phyloP scores from a whole-genome alignment of 2,888 invertebrate species.

The Pseudolycoriella hygida region DNA sequence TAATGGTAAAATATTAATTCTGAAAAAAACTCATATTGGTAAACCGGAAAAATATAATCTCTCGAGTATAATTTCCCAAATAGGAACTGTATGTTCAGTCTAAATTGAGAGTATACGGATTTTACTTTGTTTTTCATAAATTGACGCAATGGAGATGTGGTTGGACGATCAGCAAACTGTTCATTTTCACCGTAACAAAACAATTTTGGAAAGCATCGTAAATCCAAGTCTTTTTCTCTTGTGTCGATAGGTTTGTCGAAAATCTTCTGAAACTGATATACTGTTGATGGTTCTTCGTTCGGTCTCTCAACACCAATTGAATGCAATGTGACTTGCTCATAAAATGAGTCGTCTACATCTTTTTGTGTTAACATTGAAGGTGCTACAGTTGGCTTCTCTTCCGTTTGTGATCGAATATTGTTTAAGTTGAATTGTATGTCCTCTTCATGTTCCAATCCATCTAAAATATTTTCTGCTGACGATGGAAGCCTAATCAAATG shows the following conservation, averaged over 20 bases:
- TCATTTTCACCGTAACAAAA: constrained; percentile 9
- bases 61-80: no score
- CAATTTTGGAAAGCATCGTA: constrained; percentile 14
- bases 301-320: constrained; percentile 12
- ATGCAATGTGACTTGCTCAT: constrained; percentile 3
- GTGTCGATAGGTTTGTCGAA: constrained; percentile 12
- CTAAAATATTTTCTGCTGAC: constrained; percentile 5
- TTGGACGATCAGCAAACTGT: constrained; percentile 11
- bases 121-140: constrained; percentile 14
- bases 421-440: constrained; percentile 9
- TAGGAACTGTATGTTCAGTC: constrained; percentile 12
- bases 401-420: constrained; percentile 5
- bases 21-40: no score
- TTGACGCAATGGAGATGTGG: constrained; percentile 10
- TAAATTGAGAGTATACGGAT: constrained; percentile 15
- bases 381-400: constrained; percentile 3
- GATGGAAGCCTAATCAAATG: constrained; percentile 14
- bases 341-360: constrained; percentile 12
- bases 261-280: constrained; percentile 15
- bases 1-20: no score
- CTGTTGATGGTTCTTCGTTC: constrained; percentile 11
- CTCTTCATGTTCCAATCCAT: constrained; percentile 3
- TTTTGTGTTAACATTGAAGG: constrained; percentile 7
- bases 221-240: constrained; percentile 11
- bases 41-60: no score